Evolutionary conservation across 2,113 vertebrate genomes (phyloP).

Genomic region (Diadophis punctatus): DNA sequence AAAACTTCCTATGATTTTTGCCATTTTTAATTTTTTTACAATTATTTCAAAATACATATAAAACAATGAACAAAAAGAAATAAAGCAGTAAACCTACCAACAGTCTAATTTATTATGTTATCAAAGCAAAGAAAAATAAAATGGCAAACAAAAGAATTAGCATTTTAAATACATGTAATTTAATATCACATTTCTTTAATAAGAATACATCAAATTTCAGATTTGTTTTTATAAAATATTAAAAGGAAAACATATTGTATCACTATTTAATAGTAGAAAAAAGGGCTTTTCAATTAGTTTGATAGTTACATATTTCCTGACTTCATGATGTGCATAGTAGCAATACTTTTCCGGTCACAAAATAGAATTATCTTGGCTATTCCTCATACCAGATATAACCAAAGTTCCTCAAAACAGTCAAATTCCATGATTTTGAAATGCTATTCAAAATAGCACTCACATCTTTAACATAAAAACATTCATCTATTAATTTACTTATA

Average conservation of each 20-base stretch:
- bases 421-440: no score
- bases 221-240: neutral
- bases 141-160: neutral
- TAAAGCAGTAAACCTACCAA: neutral
- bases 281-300: neutral
- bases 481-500: no score
- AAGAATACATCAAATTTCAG: no score
- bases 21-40: neutral
- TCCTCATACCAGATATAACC: no score
- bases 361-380: neutral
- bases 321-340: neutral
- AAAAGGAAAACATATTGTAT: neutral
- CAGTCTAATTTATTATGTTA: neutral
- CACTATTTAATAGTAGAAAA: neutral
- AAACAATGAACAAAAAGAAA: neutral
- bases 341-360: neutral
- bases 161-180: neutral
- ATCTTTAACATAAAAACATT: no score
- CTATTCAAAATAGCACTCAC: no score
- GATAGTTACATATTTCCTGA: neutral
- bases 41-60: neutral
- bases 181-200: neutral
- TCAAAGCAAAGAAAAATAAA: neutral
- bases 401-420: no score
- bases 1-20: neutral